Percentiles rank a stretch among this genome's conserved stretches.
These are phyloP conservation scores for Scaptomyza flava DNA, from an alignment of 2,888 invertebrate species.

Conservation along the genomic window DNA sequence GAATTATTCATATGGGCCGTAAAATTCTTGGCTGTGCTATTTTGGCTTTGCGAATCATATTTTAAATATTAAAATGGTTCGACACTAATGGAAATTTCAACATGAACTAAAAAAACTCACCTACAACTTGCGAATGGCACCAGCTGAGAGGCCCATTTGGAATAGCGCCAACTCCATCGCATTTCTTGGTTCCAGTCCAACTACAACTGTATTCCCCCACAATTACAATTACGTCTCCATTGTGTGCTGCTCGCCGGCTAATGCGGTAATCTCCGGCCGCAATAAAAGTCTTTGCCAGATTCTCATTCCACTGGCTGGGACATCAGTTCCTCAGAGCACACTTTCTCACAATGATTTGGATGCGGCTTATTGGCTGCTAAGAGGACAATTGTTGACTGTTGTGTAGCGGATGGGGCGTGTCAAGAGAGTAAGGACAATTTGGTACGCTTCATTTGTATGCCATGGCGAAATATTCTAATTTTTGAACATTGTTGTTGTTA, in stretches of 20 bases:
- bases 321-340: slow-evolving; percentile 21
- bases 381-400: slow-evolving; percentile 46
- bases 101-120: slow-evolving; percentile 11
- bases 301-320: slow-evolving; percentile 18
- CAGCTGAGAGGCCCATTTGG: slow-evolving; percentile 46
- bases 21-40: slow-evolving; percentile 34
- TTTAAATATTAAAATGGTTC: slow-evolving; percentile 68
- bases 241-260: slow-evolving; percentile 43
- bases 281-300: slow-evolving; percentile 47
- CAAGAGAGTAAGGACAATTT: slow-evolving; percentile 7
- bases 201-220: slow-evolving; percentile 43
- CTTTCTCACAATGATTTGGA: slow-evolving; percentile 40
- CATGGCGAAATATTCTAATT: slow-evolving; percentile 47
- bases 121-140: slow-evolving; percentile 12
- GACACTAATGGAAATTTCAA: slow-evolving; percentile 24
- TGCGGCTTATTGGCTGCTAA: slow-evolving; percentile 60
- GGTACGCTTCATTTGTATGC: slow-evolving; percentile 62
- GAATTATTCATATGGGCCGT: slow-evolving; percentile 59
- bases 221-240: slow-evolving; percentile 50
- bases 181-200: slow-evolving; percentile 33
- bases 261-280: slow-evolving; percentile 34
- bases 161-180: slow-evolving; percentile 37
- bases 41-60: slow-evolving; percentile 53
- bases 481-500: slow-evolving; percentile 10
- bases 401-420: neutral